Evolutionary conservation across 2,888 invertebrate genomes (phyloP).

Genomic region (Nemotelus nigrinus): DNA sequence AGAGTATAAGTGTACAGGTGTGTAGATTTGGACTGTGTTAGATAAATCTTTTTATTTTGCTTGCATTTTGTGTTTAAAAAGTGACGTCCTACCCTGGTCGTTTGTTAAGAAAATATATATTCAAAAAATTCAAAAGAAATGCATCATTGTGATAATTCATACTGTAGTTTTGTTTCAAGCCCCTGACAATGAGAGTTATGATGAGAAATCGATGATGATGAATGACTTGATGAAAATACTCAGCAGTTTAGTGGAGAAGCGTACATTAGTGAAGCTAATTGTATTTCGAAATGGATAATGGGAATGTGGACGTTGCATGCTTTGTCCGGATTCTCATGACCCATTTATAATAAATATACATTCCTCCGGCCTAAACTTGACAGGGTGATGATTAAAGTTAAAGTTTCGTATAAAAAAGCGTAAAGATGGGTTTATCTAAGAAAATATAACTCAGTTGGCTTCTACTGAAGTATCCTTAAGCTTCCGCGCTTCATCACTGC

Average conservation of each 20-base stretch:
- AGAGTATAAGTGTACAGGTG: background rate
- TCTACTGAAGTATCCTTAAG: constrained; percentile 34
- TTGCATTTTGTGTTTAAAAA: background rate
- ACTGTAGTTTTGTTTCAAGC: constrained; percentile 1
- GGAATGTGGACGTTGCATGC: constrained; percentile 28
- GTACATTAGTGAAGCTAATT: constrained; percentile 14
- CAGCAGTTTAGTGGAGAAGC: constrained; percentile 34
- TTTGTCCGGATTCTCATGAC: constrained; percentile 26
- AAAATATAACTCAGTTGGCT: constrained; percentile 40
- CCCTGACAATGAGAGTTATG: background rate
- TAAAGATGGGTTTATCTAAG: constrained; percentile 7
- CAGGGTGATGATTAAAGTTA: constrained; percentile 11
- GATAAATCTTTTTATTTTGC: background rate
- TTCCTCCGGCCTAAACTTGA: constrained; percentile 48
- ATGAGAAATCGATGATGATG: background rate
- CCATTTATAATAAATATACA: constrained; percentile 34
- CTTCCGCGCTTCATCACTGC: constrained; percentile 46
- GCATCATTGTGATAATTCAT: background rate
- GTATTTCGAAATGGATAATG: constrained; percentile 23
- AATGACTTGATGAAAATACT: constrained; percentile 19
- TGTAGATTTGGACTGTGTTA: background rate
- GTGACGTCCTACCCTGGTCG: constrained; percentile 27
- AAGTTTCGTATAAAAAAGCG: background rate
- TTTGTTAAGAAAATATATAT: too few relatives aligned
- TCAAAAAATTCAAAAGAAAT: too few relatives aligned